Conservation (phyloP, 2,888 invertebrate genomes). For the Cecidostiba fungosa region DNA sequence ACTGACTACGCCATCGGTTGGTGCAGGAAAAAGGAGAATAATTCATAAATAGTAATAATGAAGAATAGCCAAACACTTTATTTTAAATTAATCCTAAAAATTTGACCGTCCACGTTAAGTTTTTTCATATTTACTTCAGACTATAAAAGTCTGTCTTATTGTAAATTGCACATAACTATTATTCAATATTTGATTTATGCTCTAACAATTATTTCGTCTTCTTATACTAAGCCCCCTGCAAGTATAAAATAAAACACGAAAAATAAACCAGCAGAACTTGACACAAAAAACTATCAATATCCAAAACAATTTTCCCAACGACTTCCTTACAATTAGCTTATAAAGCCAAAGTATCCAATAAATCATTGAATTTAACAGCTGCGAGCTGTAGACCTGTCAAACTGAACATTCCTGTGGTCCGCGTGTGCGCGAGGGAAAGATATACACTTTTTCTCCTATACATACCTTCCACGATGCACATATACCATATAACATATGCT, state of each 20-base stretch:
- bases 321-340: conserved; percentile 31
- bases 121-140: no score
- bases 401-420: conserved; percentile 36
- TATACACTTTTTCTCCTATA: background rate
- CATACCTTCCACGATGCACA: no score
- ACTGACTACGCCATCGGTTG: background rate
- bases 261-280: background rate
- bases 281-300: conserved; percentile 5
- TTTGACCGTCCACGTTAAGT: no score
- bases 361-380: conserved; percentile 39
- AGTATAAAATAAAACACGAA: background rate
- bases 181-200: background rate
- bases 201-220: no score
- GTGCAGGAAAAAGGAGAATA: background rate
- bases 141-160: no score
- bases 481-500: no score
- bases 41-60: background rate
- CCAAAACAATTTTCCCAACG: background rate
- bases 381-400: background rate
- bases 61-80: no score
- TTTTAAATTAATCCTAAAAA: no score
- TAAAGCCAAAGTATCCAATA: conserved; percentile 42
- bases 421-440: conserved; percentile 7
- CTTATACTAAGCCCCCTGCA: no score
- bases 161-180: no score